phyloP scores from a whole-genome alignment of 2,888 invertebrate species.

The Ommatoiulus sabulosus region DNA sequence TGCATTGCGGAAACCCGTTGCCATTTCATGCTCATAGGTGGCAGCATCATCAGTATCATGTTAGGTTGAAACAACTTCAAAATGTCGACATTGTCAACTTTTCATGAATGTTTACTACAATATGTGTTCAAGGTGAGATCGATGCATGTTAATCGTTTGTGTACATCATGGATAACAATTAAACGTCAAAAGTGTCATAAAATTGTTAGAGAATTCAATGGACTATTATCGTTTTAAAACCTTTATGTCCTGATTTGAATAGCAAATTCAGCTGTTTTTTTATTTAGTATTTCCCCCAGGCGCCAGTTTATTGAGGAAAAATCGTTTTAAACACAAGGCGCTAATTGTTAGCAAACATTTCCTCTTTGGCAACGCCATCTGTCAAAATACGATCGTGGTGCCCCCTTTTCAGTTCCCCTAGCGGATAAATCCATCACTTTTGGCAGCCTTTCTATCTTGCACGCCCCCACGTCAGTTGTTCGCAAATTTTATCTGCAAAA shows the following conservation, averaged over 20 bases:
- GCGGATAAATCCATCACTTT: slow-evolving; percentile 34
- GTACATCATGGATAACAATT: too few relatives aligned
- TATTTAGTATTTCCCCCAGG: neutral
- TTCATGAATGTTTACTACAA: too few relatives aligned
- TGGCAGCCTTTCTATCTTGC: neutral
- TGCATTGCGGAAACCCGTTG: too few relatives aligned
- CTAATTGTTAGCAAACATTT: neutral
- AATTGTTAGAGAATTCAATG: neutral
- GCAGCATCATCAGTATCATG: too few relatives aligned
- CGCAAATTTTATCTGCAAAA: neutral
- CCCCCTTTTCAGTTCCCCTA: neutral
- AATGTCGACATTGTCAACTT: too few relatives aligned
- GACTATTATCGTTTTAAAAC: neutral
- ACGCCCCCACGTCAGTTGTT: neutral
- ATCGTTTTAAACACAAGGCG: neutral
- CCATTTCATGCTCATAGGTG: too few relatives aligned
- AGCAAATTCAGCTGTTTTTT: neutral
- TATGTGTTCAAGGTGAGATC: too few relatives aligned
- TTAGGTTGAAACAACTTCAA: too few relatives aligned
- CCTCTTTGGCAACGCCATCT: neutral
- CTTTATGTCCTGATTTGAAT: neutral
- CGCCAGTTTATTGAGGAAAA: neutral
- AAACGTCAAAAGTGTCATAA: neutral
- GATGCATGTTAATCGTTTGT: too few relatives aligned
- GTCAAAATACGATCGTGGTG: neutral